Percentiles rank a stretch among this genome's conserved stretches.
These are phyloP conservation scores for Heliconius erato DNA, from an alignment of 2,888 invertebrate species.

Conservation along the genomic window DNA sequence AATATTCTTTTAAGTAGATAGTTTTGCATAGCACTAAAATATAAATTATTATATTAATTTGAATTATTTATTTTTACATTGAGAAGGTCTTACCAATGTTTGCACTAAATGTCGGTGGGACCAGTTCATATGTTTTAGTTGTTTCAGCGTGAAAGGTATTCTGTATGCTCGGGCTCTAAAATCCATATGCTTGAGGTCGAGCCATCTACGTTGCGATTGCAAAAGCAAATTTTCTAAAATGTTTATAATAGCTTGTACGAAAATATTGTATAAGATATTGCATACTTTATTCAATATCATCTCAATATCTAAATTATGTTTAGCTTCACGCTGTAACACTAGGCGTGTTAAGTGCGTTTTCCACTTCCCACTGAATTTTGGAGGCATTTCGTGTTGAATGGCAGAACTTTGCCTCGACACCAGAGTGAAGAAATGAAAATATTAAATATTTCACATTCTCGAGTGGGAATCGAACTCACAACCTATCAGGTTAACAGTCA, in stretches of 20 bases:
- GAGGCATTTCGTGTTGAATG: neutral
- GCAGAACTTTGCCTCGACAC: neutral
- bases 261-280: too few species aligned
- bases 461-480: neutral
- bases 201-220: constrained; percentile 92
- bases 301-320: too few species aligned
- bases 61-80: neutral
- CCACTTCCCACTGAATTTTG: neutral
- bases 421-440: neutral
- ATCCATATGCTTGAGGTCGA: constrained; percentile 73
- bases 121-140: constrained; percentile 72
- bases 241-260: neutral
- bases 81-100: constrained; percentile 64
- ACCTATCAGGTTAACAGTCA: neutral
- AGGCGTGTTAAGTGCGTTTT: too few species aligned
- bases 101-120: constrained; percentile 69
- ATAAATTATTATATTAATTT: neutral
- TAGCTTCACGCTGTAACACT: neutral
- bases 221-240: constrained; percentile 91
- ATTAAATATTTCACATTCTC: neutral
- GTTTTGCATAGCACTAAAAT: neutral
- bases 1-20: neutral
- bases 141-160: constrained; percentile 72
- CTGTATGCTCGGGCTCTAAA: constrained; percentile 69
- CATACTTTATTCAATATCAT: too few species aligned